A percentile compares a stretch with the other conserved stretches of the same genome.
phyloP scores from a whole-genome alignment of 2,888 invertebrate genomes.

The Standfussiana lucernea region DNA sequence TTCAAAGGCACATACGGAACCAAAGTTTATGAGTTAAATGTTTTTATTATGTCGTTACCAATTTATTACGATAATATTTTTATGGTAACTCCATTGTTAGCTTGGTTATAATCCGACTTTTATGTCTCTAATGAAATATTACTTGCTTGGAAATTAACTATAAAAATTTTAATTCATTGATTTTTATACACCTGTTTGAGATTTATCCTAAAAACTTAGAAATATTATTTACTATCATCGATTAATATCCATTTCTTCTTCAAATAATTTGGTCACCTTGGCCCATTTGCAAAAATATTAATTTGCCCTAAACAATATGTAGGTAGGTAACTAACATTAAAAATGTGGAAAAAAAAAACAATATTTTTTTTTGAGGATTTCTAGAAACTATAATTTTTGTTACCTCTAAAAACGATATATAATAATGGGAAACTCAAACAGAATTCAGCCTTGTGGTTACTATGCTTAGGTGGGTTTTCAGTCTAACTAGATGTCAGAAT shows the following conservation, averaged over 20 bases:
- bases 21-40: conserved; percentile 50
- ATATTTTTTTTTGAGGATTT: background rate
- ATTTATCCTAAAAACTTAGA: background rate
- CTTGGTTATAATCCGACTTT: conserved; percentile 59
- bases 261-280: background rate
- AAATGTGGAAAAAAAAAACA: background rate
- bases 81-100: conserved; percentile 61
- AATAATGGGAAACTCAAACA: background rate
- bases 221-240: background rate
- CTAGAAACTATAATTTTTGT: background rate
- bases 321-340: background rate
- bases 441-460: background rate
- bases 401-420: background rate
- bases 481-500: no score
- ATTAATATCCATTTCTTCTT: background rate
- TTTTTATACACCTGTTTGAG: conserved; percentile 37
- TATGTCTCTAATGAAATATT: conserved; percentile 60
- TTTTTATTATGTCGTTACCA: conserved; percentile 60
- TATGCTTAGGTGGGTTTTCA: no score
- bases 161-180: conserved; percentile 48
- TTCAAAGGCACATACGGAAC: conserved; percentile 30
- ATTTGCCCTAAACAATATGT: background rate
- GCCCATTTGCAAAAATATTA: background rate
- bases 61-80: conserved; percentile 69
- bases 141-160: conserved; percentile 45